Base-by-base conservation (phyloP, 2,888 invertebrate species). In the Archips xylosteana region DNA sequence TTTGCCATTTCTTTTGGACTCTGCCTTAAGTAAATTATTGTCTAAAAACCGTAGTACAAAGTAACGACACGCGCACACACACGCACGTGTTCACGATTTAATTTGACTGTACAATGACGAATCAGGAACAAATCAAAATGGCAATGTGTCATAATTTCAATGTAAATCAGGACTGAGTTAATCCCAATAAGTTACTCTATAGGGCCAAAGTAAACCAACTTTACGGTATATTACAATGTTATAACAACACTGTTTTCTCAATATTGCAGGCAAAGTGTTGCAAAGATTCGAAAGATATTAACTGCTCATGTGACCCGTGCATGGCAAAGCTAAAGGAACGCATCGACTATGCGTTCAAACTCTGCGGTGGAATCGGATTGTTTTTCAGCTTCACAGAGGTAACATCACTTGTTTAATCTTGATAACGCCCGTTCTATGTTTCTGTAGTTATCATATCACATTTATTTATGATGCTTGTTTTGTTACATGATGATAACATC, bases 361-460 rank as follows among this genome's bases (percentile, higher is more conserved):
- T 98, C 23, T 98, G 98, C 81, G 99, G 99, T 64, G 98, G 98
- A 75, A 97, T 99, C 82, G 99, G 99, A 72, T 95, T 99, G 39
- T 98, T 99, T 95, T 99, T 99, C 95, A 99, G 99, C 87, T 99
- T 99, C 86, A 98, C 99, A 63, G 99, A 99, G 97, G 99, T 99
- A 95, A 95, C 32, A 39, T 61, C 3, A 5, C 13, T 15, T 49
- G 59, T 36, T 62, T 61, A 10, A 49, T 51, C n/a, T 70, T 51
- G 45, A 63, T 64, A 65, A 42, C 12, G 47, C 57, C 34, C 15
- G 23, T 45, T n/a, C n/a, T 15, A 49, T 49, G 32, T 64, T 57
- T 51, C 57, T 39, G 8, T 36, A 47, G 61, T 47, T 57, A 63
- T 49, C 51, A 15, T 47, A 54, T 51, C 51, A 71, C 42, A 51